These are phyloP conservation scores for Hiodon alosoides DNA, from an alignment of 2,113 vertebrate species.

Conservation along the genomic window DNA sequence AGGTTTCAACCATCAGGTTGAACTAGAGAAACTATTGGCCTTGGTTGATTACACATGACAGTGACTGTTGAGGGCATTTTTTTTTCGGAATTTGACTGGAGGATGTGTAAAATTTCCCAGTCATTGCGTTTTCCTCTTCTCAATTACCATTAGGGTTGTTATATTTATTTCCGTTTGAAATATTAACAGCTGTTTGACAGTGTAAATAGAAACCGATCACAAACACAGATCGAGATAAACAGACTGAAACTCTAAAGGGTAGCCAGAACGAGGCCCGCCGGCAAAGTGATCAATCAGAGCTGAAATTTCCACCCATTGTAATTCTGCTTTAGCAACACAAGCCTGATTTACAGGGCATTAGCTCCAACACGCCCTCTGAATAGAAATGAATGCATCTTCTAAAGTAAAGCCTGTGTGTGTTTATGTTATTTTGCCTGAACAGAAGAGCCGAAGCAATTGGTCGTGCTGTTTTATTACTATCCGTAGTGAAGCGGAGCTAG, in stretches of 20 bases:
- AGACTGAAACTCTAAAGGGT: conserved; percentile 21
- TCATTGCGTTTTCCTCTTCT: conserved; percentile 15
- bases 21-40: conserved; percentile 11
- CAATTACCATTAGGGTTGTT: conserved; percentile 16
- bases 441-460: neutral
- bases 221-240: neutral
- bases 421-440: conserved; percentile 6
- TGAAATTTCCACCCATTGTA: conserved; percentile 33
- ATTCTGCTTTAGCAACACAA: conserved; percentile 37
- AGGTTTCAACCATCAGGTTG: conserved; percentile 4
- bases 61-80: conserved; percentile 6
- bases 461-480: too few relatives aligned
- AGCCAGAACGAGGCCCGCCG: conserved; percentile 25
- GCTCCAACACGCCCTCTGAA: conserved; percentile 26
- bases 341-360: conserved; percentile 36
- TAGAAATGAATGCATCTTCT: conserved; percentile 26
- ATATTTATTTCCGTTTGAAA: conserved; percentile 1
- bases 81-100: neutral
- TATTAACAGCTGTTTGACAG: conserved; percentile 7
- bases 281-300: conserved; percentile 30
- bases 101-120: conserved; percentile 1
- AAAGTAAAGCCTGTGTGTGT: conserved; percentile 16
- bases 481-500: too few relatives aligned
- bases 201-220: neutral
- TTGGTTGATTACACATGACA: neutral